Evolutionary conservation across 1,140 invertebrate genomes (phyloP), one percentile per base, ranked within the genome.

Genomic region (Drosophila ironensis): DNA sequence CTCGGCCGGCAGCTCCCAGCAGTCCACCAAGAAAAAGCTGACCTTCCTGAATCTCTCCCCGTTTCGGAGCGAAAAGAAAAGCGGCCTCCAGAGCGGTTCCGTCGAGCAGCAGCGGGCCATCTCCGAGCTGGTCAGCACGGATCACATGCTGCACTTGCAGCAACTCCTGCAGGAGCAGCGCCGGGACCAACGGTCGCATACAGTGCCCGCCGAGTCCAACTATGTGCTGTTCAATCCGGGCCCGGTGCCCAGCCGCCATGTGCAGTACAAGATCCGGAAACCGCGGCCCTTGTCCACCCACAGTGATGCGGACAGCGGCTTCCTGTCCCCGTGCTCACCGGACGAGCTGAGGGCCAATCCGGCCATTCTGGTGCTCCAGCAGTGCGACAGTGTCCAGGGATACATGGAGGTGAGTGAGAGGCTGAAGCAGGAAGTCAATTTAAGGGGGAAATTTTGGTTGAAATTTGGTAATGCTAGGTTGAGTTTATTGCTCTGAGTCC

Each of bases 251-350:
- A 90, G 88, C 70, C 87, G 88, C 8, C 84, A 89, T 74, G 72
- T 88, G 6, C 89, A 87, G 59, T 90, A 90, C 61, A 90, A 90
- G 60, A 89, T 90, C 50, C 59, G 87, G 1, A 88, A 88, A 11
- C 67, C 88, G 0, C 52, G 89, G 3, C 89, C 89, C 1, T 40
- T 88, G 0, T 90, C 89, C 2, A 87, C 84, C 1, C 87, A 90
- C 54, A 90, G 89, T 41, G 89, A 90, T 74, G 89, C 89, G 6
- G 89, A 90, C 52, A 90, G 89, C 46, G 89, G 89, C 6, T 90
- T 90, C 19, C 47, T 90, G 4, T 89, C 88, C 52, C 89, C 89
- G 5, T 89, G 77, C 20, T 90, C 89, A 0, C 89, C 89, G 0
- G 89, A 90, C 8, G 89, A 90, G 12, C 28, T 88, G 27, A 86